Conservation (phyloP, 2,888 invertebrate species). For the Pristionchus fissidentatus region DNA sequence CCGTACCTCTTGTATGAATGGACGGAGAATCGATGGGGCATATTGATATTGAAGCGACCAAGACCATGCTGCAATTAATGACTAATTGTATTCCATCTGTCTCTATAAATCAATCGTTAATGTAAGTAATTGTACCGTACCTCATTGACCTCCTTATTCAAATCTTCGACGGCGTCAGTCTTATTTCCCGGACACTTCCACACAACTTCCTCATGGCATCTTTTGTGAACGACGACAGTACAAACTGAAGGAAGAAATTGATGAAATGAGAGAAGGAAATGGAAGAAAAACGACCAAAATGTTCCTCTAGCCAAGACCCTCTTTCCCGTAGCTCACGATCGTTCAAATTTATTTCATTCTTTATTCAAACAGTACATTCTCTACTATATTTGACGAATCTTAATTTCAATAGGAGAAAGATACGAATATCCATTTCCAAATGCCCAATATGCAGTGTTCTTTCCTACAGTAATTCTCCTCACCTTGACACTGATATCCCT, state of each 20-base stretch:
- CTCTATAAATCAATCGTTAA: background rate
- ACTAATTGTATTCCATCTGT: background rate
- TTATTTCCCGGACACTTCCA: slow-evolving; percentile 99
- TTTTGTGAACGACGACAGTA: slow-evolving; percentile 98
- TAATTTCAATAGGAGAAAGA: too few relatives aligned
- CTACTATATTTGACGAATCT: background rate
- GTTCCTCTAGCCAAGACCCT: background rate
- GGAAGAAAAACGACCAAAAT: background rate
- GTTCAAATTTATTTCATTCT: background rate
- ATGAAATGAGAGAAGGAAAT: too few relatives aligned
- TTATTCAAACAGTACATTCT: background rate
- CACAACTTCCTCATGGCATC: slow-evolving; percentile 95
- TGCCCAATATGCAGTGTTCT: too few relatives aligned
- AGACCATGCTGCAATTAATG: slow-evolving; percentile 44
- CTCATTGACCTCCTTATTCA: slow-evolving; percentile 63
- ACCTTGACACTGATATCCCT: slow-evolving; percentile 80
- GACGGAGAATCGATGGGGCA: slow-evolving; percentile 93
- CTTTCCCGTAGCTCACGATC: background rate
- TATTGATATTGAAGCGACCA: slow-evolving; percentile 93
- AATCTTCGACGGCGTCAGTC: slow-evolving; percentile 71
- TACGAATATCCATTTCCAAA: too few relatives aligned
- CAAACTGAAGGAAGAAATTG: slow-evolving; percentile 84
- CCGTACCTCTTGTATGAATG: slow-evolving; percentile 89
- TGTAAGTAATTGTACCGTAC: slow-evolving; percentile 48
- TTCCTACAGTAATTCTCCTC: slow-evolving; percentile 33